phyloP scores from a whole-genome alignment of 2,797 vertebrate genomes.

The Pelobates cultripes region DNA sequence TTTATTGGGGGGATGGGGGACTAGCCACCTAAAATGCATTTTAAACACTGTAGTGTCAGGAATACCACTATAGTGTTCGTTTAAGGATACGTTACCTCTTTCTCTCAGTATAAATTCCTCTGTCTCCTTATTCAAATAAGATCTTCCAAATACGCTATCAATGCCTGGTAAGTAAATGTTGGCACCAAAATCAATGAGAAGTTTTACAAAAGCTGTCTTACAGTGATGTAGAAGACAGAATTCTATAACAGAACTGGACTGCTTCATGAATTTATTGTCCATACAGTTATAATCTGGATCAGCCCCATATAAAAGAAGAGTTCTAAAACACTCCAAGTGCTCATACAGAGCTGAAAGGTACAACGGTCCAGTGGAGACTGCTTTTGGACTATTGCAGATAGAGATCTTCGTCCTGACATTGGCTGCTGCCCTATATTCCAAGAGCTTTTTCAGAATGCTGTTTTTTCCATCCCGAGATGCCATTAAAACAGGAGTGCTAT shows the following conservation, averaged over 20 bases:
- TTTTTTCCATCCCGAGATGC: constrained; percentile 72
- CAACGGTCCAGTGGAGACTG: constrained; percentile 84
- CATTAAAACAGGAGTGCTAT: constrained; percentile 84
- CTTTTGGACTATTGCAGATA: constrained; percentile 44
- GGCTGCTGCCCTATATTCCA: constrained; percentile 78
- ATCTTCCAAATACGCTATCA: constrained; percentile 58
- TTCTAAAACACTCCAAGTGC: constrained; percentile 87
- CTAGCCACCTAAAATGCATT: no score
- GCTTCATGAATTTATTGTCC: constrained; percentile 74
- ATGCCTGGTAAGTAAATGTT: constrained; percentile 79
- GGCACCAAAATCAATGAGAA: constrained; percentile 92
- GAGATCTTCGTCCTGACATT: constrained; percentile 76
- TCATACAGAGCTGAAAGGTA: constrained; percentile 87
- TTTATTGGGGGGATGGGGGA: no score
- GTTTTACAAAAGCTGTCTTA: constrained; percentile 77
- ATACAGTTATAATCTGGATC: constrained; percentile 93
- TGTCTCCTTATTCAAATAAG: constrained; percentile 67
- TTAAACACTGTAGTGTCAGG: no score
- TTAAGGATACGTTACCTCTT: constrained; percentile 76
- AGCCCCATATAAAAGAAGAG: constrained; percentile 84
- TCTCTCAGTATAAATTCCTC: constrained; percentile 80
- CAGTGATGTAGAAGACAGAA: constrained; percentile 86
- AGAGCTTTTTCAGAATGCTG: constrained; percentile 75
- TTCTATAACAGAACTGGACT: constrained; percentile 86
- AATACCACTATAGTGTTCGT: no score